These are phyloP conservation scores for Vireo griseus DNA, from an alignment of 2,797 vertebrate species.

Conservation along the genomic window DNA sequence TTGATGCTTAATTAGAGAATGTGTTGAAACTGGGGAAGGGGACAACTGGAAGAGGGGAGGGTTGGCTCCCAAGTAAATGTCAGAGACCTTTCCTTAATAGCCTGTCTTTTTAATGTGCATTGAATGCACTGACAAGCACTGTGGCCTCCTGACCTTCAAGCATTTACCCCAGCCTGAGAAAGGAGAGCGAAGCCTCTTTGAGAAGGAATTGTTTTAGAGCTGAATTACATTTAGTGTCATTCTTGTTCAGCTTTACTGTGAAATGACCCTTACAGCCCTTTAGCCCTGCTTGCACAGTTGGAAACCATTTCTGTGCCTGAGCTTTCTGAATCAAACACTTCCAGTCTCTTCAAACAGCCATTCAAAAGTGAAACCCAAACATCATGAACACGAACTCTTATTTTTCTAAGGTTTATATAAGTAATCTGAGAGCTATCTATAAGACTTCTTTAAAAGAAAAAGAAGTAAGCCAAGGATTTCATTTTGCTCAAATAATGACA, in stretches of 20 bases:
- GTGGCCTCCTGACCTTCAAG: constrained; percentile 63
- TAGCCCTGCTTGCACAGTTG: background rate
- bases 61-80: constrained; percentile 63
- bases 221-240: constrained; percentile 60
- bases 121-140: constrained; percentile 52
- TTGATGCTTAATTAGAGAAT: constrained; percentile 74
- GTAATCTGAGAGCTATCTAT: background rate
- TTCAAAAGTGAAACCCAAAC: background rate
- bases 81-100: constrained; percentile 63
- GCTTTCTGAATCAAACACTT: background rate
- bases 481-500: fast-evolving
- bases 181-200: constrained; percentile 13
- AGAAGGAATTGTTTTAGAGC: constrained; percentile 39
- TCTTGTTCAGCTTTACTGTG: constrained; percentile 56
- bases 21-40: constrained; percentile 64
- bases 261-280: constrained; percentile 66
- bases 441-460: background rate
- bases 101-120: constrained; percentile 64
- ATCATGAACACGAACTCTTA: background rate
- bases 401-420: background rate
- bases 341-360: background rate
- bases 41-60: constrained; percentile 22
- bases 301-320: constrained; percentile 15
- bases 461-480: background rate
- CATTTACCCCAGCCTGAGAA: constrained; percentile 51